Conservation (phyloP, 1,140 invertebrate genomes). For the Eumaeus atala region DNA sequence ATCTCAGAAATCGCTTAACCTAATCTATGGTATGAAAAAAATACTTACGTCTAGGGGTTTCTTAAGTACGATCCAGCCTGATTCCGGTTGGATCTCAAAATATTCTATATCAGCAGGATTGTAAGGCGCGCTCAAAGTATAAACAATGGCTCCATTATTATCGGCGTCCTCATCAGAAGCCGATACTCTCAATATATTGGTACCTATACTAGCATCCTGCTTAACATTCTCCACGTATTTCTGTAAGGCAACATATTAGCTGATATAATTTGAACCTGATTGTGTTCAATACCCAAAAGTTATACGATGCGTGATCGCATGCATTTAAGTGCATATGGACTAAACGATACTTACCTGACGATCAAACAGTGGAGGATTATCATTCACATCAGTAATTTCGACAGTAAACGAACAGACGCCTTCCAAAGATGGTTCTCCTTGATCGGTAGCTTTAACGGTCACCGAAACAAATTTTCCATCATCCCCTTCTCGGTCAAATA, state of each 20-base stretch:
- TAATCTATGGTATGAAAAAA: conserved; percentile 19
- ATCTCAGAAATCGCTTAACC: conserved; percentile 29
- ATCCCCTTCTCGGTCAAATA: conserved; percentile 95
- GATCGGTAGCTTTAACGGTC: conserved; percentile 96
- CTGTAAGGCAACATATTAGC: conserved; percentile 68
- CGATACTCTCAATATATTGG: conserved; percentile 93
- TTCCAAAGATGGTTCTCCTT: conserved; percentile 95
- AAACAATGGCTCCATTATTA: conserved; percentile 96
- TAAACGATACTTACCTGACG: conserved; percentile 82
- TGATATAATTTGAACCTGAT: conserved; percentile 6
- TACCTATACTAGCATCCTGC: conserved; percentile 96
- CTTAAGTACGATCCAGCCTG: conserved; percentile 95
- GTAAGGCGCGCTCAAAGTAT: conserved; percentile 89
- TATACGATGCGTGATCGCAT: conserved; percentile 8
- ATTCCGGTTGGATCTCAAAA: conserved; percentile 96
- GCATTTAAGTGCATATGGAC: conserved; percentile 31
- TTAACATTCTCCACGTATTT: conserved; percentile 98
- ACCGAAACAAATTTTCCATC: conserved; percentile 97
- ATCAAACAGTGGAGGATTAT: conserved; percentile 94
- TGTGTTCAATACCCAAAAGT: conserved; percentile 8
- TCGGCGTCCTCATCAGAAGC: conserved; percentile 97
- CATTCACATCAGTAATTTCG: conserved; percentile 96
- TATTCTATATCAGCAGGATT: conserved; percentile 92
- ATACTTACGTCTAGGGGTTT: conserved; percentile 96
- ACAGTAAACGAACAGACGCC: conserved; percentile 97